Percentiles rank a stretch among this genome's conserved stretches.
Conservation (phyloP, 1,140 invertebrate species). For the Bombus fervidus region DNA sequence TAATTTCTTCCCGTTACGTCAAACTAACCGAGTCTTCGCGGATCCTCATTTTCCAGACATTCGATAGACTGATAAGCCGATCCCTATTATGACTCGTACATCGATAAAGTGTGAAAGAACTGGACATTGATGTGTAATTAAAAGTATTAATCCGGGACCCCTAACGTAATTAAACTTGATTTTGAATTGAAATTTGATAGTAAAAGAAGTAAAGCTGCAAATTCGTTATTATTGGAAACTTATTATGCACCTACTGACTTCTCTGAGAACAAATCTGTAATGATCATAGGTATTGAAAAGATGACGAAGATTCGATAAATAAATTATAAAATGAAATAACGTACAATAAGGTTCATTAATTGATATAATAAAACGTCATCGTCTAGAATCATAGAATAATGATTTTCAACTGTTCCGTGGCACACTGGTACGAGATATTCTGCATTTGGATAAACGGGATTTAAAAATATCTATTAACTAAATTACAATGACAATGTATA, state of each 20-base stretch:
- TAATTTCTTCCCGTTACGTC: constrained; percentile 31
- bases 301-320: not conserved
- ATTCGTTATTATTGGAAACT: not conserved
- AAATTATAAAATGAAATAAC: not conserved
- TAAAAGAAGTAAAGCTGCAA: not conserved
- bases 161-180: not conserved
- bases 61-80: not conserved
- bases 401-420: too few species aligned
- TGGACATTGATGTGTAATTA: not conserved
- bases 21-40: not conserved
- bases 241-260: not conserved
- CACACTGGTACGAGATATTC: not conserved
- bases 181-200: not conserved
- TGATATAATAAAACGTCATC: not conserved
- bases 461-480: not conserved
- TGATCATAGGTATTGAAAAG: not conserved
- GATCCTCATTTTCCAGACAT: not conserved
- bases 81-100: not conserved
- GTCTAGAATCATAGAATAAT: too few species aligned
- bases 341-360: not conserved
- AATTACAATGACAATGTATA: not conserved
- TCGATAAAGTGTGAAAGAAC: not conserved
- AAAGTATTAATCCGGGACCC: not conserved
- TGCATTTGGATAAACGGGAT: not conserved
- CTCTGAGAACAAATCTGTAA: not conserved